These are phyloP conservation scores for Melanotaenia boesemani DNA, from an alignment of 2,797 vertebrate genomes.

Conservation along the genomic window DNA sequence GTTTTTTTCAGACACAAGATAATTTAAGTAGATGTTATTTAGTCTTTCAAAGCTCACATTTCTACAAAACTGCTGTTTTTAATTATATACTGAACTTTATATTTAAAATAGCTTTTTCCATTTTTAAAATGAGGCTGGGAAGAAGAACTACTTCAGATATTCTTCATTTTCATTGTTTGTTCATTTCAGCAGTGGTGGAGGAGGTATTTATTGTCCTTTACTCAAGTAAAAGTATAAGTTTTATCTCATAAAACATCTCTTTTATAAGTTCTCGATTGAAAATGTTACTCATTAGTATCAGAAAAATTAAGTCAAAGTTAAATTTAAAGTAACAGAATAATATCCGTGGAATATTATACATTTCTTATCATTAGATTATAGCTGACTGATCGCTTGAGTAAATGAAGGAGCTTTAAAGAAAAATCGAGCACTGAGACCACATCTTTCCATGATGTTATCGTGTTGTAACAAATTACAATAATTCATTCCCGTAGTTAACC, in stretches of 20 bases:
- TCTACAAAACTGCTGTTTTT: too few species aligned
- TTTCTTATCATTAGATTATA: background rate
- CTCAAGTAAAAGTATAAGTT: background rate
- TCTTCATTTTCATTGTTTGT: background rate
- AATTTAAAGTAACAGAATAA: too few species aligned
- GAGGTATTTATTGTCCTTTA: background rate
- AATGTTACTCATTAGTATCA: background rate
- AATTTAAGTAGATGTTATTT: too few species aligned
- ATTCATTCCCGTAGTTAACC: too few species aligned
- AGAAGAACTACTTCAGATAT: background rate
- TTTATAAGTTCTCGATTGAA: background rate
- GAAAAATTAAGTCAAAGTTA: too few species aligned
- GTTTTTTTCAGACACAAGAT: background rate
- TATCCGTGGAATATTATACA: too few species aligned
- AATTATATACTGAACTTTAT: too few species aligned
- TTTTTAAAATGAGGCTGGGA: background rate
- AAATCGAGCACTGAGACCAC: too few species aligned
- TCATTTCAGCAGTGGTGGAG: background rate
- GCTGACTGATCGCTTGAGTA: background rate
- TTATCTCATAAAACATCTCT: background rate
- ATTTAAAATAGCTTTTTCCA: background rate
- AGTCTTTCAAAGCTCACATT: too few species aligned
- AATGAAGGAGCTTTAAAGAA: background rate
- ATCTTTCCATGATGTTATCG: too few species aligned
- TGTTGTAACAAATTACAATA: too few species aligned